These are phyloP conservation scores for Meandrusa payeni DNA, from an alignment of 2,888 invertebrate species.

Conservation along the genomic window DNA sequence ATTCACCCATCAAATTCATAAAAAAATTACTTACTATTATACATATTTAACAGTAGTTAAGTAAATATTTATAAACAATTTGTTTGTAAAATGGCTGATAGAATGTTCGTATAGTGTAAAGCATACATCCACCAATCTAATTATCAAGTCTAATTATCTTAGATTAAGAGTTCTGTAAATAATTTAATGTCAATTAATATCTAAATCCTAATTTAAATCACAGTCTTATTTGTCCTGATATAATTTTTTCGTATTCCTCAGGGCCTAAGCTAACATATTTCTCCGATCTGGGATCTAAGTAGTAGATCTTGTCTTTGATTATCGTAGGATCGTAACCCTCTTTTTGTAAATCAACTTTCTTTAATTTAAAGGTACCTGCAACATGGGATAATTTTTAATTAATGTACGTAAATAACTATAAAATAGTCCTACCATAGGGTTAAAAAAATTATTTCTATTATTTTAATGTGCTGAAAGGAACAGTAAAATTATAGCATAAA, in stretches of 20 bases:
- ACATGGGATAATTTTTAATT: constrained; percentile 31
- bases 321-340: constrained; percentile 91
- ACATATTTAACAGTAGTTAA: no score
- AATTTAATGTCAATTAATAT: constrained; percentile 15
- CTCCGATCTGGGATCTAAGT: constrained; percentile 84
- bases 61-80: no score
- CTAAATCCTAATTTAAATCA: constrained; percentile 53
- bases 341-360: constrained; percentile 94
- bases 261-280: constrained; percentile 86
- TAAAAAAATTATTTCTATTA: no score
- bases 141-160: not conserved
- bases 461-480: no score
- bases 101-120: no score
- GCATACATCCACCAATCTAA: no score
- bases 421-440: no score
- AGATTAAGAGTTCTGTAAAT: constrained; percentile 9
- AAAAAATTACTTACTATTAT: constrained; percentile 5
- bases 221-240: constrained; percentile 88
- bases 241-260: constrained; percentile 88
- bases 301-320: constrained; percentile 90
- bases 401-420: no score
- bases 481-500: no score
- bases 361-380: constrained; percentile 97
- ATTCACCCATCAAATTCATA: constrained; percentile 13
- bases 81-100: no score